Conservation (phyloP, 2,797 vertebrate genomes). For the Argya squamiceps region DNA sequence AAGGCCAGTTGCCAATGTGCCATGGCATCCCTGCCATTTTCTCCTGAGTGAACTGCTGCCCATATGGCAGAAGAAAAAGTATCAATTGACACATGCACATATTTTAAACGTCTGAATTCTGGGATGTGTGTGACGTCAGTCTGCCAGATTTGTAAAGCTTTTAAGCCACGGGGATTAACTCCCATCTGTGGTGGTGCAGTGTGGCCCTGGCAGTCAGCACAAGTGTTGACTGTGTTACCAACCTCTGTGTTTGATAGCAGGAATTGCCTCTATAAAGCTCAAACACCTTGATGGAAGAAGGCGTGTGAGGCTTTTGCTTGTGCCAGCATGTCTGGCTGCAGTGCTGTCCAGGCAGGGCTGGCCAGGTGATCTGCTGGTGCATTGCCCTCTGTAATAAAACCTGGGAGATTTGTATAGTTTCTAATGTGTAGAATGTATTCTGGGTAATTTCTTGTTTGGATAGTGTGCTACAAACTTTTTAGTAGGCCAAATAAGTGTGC, state of each 20-base stretch:
- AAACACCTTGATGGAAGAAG: not conserved
- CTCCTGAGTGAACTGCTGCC: not conserved
- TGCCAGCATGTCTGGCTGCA: not conserved
- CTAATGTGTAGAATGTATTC: not conserved
- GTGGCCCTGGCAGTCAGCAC: not conserved
- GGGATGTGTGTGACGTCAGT: not conserved
- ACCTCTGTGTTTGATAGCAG: not conserved
- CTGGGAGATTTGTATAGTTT: not conserved
- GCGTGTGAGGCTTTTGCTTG: not conserved
- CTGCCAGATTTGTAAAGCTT: not conserved
- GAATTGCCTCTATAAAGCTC: not conserved
- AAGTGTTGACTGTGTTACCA: not conserved
- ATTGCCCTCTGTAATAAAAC: not conserved
- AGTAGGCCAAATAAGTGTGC: not conserved
- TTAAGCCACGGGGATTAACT: not conserved
- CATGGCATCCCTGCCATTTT: not conserved
- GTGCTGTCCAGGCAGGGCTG: not conserved
- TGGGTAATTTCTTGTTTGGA: not conserved
- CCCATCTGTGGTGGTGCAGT: not conserved
- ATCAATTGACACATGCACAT: not conserved
- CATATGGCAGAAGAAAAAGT: not conserved
- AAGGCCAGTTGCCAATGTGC: too few species aligned
- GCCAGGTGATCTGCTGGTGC: not conserved
- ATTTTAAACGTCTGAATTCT: not conserved
- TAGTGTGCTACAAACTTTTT: not conserved